Evolutionary conservation across 2,113 vertebrate species (phyloP), one percentile per base, ranked within the genome.

Genomic region (Notarius lentiginosus): DNA sequence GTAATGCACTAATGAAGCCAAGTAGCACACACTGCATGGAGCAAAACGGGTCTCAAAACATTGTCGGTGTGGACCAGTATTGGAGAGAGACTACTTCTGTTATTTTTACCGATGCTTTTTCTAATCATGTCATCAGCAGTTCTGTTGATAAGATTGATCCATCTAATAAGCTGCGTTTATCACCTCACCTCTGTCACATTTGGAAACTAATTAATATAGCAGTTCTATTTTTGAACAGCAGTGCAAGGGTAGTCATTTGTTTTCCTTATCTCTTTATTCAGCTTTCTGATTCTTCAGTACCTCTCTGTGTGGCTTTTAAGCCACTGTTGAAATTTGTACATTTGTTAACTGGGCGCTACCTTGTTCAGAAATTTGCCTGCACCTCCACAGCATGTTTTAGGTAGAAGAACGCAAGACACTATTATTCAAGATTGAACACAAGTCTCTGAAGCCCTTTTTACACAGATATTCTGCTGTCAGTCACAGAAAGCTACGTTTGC

Each of bases 191-290:
- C 81, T 68, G 49, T 82, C 89, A 86, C 56, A 34, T 87, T 85
- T 72, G 14, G 66, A 82, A 86, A 85, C 76, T 84, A 88, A 88
- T 88, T 84, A 88, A 85, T 88, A 72, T 68, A 15, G 51, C 49
- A 76, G 72, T 83, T 81, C 49, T 76, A 4, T 84, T 88, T 90
- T 56, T 58, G 55, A 86, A 82, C 51, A 20, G n/a, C 47, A 88
- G 34, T 12, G 7, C 30, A 8, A 15, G 65, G 77, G 70, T 53
- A 56, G 72, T 49, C 66, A 1, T 84, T 10, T 24, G 84, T 47
- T 79, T 49, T 41, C 51, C 22, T 56, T 49, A 20, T 24, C 22
- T 77, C 20, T 77, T 47, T 22, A n/a, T 63, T 41, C 41, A 63
- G 58, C 56, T 18, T 86, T 70, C 76, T 41, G 75, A 27, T 47